A percentile compares a stretch with the other conserved stretches of the same genome.
These are phyloP conservation scores for Eremophila alpestris DNA, from an alignment of 2,797 vertebrate genomes.

Conservation along the genomic window DNA sequence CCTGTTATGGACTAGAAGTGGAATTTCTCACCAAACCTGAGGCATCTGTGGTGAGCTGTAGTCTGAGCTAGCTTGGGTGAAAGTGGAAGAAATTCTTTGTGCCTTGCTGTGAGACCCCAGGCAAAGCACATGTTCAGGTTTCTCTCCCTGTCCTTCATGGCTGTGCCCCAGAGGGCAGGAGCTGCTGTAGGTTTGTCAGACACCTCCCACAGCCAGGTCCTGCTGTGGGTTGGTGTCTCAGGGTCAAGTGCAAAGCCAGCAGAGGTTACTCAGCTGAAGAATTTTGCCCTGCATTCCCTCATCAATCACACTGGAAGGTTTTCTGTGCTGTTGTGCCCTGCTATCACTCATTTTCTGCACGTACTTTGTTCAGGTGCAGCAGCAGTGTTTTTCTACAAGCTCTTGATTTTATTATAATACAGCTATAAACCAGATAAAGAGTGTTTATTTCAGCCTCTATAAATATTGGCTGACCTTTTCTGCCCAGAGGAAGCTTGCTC, in stretches of 20 bases:
- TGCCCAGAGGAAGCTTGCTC: conserved; percentile 27
- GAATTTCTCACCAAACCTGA: not conserved
- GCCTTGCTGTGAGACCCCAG: not conserved
- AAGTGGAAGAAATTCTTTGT: not conserved
- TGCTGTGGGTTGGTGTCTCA: not conserved
- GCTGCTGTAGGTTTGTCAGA: not conserved
- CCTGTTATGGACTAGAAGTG: fast-evolving
- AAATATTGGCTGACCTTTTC: conserved; percentile 53
- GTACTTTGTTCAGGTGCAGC: not conserved
- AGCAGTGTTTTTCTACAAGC: not conserved
- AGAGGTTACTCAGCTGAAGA: not conserved
- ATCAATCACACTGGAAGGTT: not conserved
- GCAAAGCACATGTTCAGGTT: not conserved
- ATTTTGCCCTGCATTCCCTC: not conserved
- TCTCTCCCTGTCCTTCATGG: not conserved
- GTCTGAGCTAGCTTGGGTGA: not conserved
- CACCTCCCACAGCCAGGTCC: fast-evolving
- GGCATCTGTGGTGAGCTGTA: not conserved
- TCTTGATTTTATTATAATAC: conserved; percentile 38
- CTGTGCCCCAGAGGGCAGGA: not conserved
- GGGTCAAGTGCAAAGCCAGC: not conserved
- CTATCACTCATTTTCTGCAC: not conserved
- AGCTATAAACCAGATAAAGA: conserved; percentile 41
- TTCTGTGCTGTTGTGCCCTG: not conserved
- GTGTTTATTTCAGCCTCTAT: conserved; percentile 12